phyloP scores from a whole-genome alignment of 2,113 vertebrate genomes.

The Chaetorhynchus papuensis region DNA sequence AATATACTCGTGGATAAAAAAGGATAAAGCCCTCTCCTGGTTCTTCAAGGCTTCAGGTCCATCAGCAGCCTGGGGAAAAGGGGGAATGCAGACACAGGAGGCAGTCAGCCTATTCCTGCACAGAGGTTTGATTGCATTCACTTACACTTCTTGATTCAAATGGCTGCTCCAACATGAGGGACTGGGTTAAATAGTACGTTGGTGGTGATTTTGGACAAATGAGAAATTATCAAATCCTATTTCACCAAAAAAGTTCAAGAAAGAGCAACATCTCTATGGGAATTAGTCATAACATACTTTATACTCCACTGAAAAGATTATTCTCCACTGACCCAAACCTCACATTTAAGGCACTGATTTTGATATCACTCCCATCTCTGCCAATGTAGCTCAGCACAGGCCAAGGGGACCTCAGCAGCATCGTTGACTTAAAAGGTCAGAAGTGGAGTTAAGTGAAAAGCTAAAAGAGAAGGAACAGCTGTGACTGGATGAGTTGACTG shows the following conservation, averaged over 20 bases:
- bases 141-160: background rate
- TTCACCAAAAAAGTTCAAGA: background rate
- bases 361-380: background rate
- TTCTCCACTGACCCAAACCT: background rate
- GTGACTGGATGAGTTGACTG: background rate
- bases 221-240: background rate
- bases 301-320: background rate
- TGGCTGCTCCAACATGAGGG: background rate
- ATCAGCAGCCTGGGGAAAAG: background rate
- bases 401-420: background rate
- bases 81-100: background rate
- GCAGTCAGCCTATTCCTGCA: background rate
- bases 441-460: background rate
- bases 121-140: background rate
- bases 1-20: background rate
- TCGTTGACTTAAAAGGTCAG: background rate
- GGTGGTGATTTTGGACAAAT: background rate
- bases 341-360: background rate
- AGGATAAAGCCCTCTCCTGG: accelerated
- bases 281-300: background rate
- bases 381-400: background rate
- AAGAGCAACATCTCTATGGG: background rate
- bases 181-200: background rate
- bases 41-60: background rate
- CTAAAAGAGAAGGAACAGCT: background rate